Base-by-base conservation (phyloP, 2,797 vertebrate species). In the Labroides dimidiatus region DNA sequence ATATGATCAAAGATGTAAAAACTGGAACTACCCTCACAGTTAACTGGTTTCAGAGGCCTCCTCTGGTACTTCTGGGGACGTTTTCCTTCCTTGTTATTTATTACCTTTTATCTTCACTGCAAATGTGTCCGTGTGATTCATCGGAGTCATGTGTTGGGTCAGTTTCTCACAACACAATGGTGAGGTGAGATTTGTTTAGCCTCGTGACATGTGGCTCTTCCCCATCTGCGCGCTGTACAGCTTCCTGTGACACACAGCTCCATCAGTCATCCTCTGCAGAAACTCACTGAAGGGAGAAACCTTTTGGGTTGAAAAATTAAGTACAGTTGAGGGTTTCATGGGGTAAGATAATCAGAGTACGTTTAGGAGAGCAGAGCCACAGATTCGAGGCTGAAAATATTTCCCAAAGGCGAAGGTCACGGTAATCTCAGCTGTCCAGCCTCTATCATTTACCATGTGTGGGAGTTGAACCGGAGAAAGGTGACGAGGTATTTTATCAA, bases 401-500 rank as follows among this genome's bases (percentile, higher is more conserved):
- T 73, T 83, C 68, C 64, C 44, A 57, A 24, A 67, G 77, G 55
- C 23, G 37, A 23, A 73, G 67, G 68, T 84, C 73, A 65, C 9
- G 2, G 54, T 75, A 70, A 77, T 62, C 61, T 75, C 74, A 69
- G 71, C 77, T 52, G 53, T 49, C 66, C 19, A 16, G 58, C 58
- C 50, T 66, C 52, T 36, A 58, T 67, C 81, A 52, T 77, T 69
- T 19, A 62, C 67, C 65, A 81, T 73, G 68, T 76, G 76, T 58
- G 55, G 72, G 55, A 79, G 73, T 45, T 53, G 62, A 85, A 65
- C 33, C 11, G n/a, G 49, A 68, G 55, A 78, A 77, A 76, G 77
- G 79, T 66, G 82, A 84, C 49, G 23, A 66, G 63, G 58, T 64
- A 58, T 80, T 91, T 87, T 76, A 75, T 85, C 84, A 86, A 78